Percentiles rank a stretch among this genome's conserved stretches.
phyloP scores from a whole-genome alignment of 2,888 invertebrate species.

The Orthosia gracilis region DNA sequence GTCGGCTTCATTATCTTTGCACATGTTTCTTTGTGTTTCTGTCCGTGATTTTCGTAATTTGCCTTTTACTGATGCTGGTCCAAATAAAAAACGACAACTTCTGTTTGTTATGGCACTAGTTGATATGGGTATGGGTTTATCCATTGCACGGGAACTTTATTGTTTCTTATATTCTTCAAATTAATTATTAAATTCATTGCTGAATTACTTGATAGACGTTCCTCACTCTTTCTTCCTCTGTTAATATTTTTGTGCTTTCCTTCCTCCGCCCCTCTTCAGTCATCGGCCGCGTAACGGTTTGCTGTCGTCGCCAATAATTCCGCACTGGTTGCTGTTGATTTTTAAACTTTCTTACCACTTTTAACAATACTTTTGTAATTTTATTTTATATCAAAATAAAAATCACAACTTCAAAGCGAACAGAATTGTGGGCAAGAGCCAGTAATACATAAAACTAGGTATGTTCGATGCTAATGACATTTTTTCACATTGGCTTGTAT shows the following conservation, averaged over 20 bases:
- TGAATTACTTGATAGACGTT: not conserved
- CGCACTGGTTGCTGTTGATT: not conserved
- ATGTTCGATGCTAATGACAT: conserved; percentile 81
- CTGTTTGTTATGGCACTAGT: conserved; percentile 5
- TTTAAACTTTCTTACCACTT: no score
- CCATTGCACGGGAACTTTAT: no score
- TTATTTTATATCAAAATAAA: no score
- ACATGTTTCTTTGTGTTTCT: conserved; percentile 26
- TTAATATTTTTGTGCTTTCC: not conserved
- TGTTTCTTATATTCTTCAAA: not conserved
- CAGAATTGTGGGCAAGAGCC: conserved; percentile 24
- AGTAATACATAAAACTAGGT: conserved; percentile 57
- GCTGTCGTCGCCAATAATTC: not conserved
- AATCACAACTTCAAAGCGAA: not conserved
- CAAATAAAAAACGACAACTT: not conserved
- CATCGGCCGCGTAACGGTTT: not conserved
- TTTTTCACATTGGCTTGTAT: conserved; percentile 77
- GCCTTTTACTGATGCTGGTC: not conserved
- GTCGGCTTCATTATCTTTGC: conserved; percentile 31
- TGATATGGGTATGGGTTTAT: not conserved
- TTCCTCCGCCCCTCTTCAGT: not conserved
- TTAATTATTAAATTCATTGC: not conserved
- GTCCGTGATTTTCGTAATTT: conserved; percentile 28
- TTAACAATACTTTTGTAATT: no score
- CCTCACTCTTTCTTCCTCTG: not conserved